phyloP scores from a whole-genome alignment of 2,888 invertebrate species.

The Sphinx pinastri region DNA sequence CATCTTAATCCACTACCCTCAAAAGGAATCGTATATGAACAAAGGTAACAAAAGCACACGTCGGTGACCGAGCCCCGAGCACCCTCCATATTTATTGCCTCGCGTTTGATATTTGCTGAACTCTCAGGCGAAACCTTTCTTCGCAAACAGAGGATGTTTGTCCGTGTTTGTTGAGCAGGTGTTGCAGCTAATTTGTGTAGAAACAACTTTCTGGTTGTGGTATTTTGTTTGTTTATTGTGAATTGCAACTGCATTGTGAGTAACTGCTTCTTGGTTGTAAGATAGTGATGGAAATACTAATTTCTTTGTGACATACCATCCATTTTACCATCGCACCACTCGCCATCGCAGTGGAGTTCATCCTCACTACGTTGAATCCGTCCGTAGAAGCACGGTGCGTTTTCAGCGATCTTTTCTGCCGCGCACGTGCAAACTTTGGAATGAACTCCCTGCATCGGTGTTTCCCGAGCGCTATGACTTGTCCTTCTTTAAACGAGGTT shows the following conservation, averaged over 20 bases:
- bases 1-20: too few species aligned
- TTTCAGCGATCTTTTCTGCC: too few species aligned
- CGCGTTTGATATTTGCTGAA: constrained; percentile 14
- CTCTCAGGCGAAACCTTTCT: constrained; percentile 21
- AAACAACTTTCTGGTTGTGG: background rate
- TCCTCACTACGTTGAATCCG: too few species aligned
- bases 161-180: constrained; percentile 14
- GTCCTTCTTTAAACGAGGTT: too few species aligned
- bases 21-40: constrained; percentile 4
- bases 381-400: too few species aligned
- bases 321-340: too few species aligned
- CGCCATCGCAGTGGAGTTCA: too few species aligned
- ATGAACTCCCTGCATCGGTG: too few species aligned
- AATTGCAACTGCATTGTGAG: background rate
- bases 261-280: background rate
- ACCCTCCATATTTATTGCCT: constrained; percentile 16
- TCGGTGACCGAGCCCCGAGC: background rate
- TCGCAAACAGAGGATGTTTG: constrained; percentile 14
- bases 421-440: too few species aligned
- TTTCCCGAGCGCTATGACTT: too few species aligned
- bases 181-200: constrained; percentile 19
- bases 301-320: too few species aligned
- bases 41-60: constrained; percentile 7
- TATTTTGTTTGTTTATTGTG: background rate
- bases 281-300: too few species aligned